Base-by-base conservation (phyloP, 2,888 invertebrate species). In the Platycheirus rosarum region DNA sequence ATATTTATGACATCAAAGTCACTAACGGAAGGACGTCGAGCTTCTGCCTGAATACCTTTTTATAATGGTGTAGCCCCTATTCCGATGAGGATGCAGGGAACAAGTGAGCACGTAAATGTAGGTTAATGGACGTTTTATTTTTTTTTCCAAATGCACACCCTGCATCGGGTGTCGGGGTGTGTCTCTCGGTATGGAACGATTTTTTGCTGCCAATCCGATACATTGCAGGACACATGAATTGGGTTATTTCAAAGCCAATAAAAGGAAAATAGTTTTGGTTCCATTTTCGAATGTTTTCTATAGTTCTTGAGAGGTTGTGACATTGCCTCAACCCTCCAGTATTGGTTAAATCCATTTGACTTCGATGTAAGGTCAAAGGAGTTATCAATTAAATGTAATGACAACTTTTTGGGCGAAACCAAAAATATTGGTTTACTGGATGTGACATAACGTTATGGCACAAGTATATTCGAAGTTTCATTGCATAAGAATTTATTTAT, bases 1-100 rank as follows among this genome's bases (percentile, higher is more conserved):
- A 57, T 44, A 74, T 74, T 42, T 74, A 40, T 60, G 40, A 48
- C 48, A 55, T 35, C 46, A 46, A 48, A 65, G 26, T 62, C 49
- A 40, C 57, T 63, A 63, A 63, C 44, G 44, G 35, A 26, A 55
- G 63, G 35, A 46, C 29, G 11, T 3, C 14, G 26, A 26, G 11
- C 57, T 40, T 23, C 1, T 16, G 26, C 16, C 32, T 42, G 57
- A n/a, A 14, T 26, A 20, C 57, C 16, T 42, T 16, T n/a, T 29
- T 16, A 42, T 29, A 16, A 37, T 29, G 0, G 35, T n/a, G 1
- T n/a, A n/a, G n/a, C 4, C 20, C 4, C 0, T 6, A 18, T 1
- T 1, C 9, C 1, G 8, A 20, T 53, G 23, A 9, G 7, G 8
- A 29, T 29, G 2, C 4, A 44, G 14, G 26, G 29, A n/a, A 60